Evolutionary conservation across 2,888 invertebrate species (phyloP), one percentile per base, ranked within the genome.

Genomic region (Morpho helenor): DNA sequence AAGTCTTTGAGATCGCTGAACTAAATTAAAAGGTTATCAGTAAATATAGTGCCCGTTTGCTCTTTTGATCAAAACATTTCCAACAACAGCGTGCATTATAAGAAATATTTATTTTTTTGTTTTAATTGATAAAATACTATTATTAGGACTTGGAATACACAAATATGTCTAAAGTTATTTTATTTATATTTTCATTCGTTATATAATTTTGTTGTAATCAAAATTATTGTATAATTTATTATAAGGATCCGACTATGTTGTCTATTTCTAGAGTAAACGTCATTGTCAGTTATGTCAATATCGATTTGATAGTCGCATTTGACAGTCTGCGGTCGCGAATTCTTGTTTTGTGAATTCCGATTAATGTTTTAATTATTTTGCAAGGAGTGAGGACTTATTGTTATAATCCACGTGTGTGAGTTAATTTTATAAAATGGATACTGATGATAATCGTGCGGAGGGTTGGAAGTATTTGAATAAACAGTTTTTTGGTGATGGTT

Each of bases 391-490:
- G 10, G 10, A 16, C 40, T 52, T 55, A 54, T 56, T 10, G 49
- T 47, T 16, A 45, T 39, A 41, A 46, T 59, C 53, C 56, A 54
- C 56, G 52, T 58, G 61, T 51, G 51, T 40, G 10, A 22, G 47
- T 40, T n/a, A 31, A 31, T 31, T 31, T 31, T 31, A 40, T 59
- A 59, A 49, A 52, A 85, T 86, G 85, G 82, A 80, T 59, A 66
- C 76, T 22, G 87, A 84, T 54, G 88, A 86, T 57, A 87, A 87
- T 41, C 87, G 90, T 47, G 89, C 82, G 2, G 90, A 90, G 68
- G 90, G 90, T 66, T 90, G 90, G 90, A 90, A 90, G 68, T 90
- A 84, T 74, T 77, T 90, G 62, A 90, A 90, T 68, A 90, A 90
- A 74, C 90, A 90, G 68, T 90, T 81, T 77, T 90, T 90, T 66